Evolutionary conservation across 2,797 vertebrate genomes (phyloP).

Genomic region (Sylvilagus floridanus): DNA sequence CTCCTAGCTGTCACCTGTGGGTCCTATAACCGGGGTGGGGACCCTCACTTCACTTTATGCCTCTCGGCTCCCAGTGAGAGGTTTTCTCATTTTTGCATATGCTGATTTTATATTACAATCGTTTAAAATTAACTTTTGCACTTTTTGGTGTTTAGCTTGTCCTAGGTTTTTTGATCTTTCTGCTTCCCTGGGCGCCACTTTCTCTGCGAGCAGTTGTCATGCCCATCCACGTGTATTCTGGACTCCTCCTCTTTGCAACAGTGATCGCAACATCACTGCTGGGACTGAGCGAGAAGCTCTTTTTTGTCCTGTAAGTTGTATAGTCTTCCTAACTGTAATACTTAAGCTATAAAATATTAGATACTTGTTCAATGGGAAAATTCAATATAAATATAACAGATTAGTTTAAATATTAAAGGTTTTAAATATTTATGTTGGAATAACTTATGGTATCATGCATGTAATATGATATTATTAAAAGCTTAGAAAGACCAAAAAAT

Average conservation of each 20-base stretch:
- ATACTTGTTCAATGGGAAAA: conserved; percentile 61
- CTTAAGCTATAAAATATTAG: conserved; percentile 46
- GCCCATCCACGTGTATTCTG: conserved; percentile 94
- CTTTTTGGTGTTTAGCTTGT: conserved; percentile 91
- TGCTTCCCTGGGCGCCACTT: conserved; percentile 92
- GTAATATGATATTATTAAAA: conserved; percentile 17
- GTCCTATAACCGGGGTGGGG: background rate
- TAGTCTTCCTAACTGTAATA: conserved; percentile 39
- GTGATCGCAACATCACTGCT: conserved; percentile 93
- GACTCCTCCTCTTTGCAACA: conserved; percentile 92
- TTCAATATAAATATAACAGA: conserved; percentile 10
- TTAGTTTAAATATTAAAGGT: conserved; percentile 50
- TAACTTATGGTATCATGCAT: background rate
- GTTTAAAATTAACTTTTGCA: conserved; percentile 57
- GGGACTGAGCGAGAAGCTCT: conserved; percentile 97
- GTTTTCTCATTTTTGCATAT: conserved; percentile 61
- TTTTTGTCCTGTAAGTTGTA: conserved; percentile 95
- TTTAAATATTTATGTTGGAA: background rate
- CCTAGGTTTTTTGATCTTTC: conserved; percentile 91
- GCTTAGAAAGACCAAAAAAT: background rate
- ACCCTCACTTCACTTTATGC: conserved; percentile 8
- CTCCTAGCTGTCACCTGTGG: background rate
- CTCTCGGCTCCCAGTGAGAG: conserved; percentile 25
- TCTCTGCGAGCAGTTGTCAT: conserved; percentile 90
- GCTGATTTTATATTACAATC: conserved; percentile 52